phyloP scores from a whole-genome alignment of 1,140 invertebrate species.

The Berghia stephanieae region DNA sequence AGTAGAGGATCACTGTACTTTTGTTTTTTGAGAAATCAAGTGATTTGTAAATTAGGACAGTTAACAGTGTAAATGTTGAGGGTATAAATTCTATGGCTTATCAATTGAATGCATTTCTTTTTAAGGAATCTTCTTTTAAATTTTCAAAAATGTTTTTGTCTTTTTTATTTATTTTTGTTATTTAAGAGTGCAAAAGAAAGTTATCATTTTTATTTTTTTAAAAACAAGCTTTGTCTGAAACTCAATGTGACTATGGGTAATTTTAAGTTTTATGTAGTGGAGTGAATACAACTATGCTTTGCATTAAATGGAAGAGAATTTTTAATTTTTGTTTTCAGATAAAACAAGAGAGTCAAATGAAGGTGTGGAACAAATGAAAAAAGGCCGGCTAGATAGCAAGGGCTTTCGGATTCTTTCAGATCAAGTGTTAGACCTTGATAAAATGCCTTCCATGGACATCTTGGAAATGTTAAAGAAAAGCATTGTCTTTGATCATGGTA shows the following conservation, averaged over 20 bases:
- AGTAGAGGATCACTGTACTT: too few relatives aligned
- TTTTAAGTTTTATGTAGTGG: not conserved
- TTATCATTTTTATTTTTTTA: not conserved
- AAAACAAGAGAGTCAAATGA: too few relatives aligned
- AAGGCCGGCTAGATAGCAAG: conserved; percentile 31
- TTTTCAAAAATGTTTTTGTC: too few relatives aligned
- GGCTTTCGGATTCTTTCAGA: conserved; percentile 31
- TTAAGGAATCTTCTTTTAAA: too few relatives aligned
- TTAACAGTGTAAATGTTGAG: too few relatives aligned
- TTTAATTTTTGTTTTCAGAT: not conserved
- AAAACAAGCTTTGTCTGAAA: not conserved
- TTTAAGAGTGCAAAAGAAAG: too few relatives aligned
- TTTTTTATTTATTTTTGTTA: too few relatives aligned
- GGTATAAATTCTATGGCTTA: too few relatives aligned
- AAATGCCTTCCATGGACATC: conserved; percentile 44
- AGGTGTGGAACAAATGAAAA: too few relatives aligned
- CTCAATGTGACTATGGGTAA: not conserved
- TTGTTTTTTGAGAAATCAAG: too few relatives aligned
- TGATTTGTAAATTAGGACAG: too few relatives aligned
- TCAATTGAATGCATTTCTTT: too few relatives aligned
- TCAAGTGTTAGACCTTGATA: conserved; percentile 50
- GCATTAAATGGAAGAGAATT: not conserved
- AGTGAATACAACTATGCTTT: not conserved
- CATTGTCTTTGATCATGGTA: conserved; percentile 60
- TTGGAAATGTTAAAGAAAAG: conserved; percentile 48